Evolutionary conservation across 2,888 invertebrate genomes (phyloP).

Genomic region (Epistrophella euchroma): DNA sequence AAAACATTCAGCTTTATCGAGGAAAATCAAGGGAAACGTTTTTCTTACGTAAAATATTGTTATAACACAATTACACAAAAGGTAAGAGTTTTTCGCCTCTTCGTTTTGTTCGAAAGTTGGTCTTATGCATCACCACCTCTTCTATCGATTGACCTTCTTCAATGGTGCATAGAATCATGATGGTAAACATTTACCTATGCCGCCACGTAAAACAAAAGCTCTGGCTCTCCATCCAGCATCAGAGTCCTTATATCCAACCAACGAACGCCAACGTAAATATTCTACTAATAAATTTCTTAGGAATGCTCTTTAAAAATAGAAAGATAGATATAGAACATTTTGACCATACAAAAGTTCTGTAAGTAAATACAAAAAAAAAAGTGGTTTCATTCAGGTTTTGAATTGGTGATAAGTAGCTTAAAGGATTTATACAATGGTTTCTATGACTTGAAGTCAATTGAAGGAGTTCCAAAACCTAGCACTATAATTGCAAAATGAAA

Average conservation of each 20-base stretch:
- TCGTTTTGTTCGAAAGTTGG: constrained; percentile 10
- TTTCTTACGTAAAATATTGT: constrained; percentile 2
- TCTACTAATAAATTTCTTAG: neutral
- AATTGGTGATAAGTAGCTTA: too few relatives aligned
- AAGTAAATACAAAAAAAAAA: neutral
- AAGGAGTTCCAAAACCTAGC: too few relatives aligned
- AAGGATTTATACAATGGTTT: too few relatives aligned
- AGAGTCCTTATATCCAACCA: neutral
- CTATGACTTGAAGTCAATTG: too few relatives aligned
- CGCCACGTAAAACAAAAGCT: neutral
- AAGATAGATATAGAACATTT: neutral
- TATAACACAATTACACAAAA: constrained; percentile 25
- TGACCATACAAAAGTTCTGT: neutral
- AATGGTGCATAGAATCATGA: constrained; percentile 28
- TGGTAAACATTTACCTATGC: constrained; percentile 7
- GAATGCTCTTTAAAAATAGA: neutral
- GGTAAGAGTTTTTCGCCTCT: neutral
- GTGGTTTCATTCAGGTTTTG: too few relatives aligned
- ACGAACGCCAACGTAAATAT: neutral
- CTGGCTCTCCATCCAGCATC: too few relatives aligned
- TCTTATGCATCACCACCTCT: constrained; percentile 35
- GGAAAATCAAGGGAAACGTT: constrained; percentile 16
- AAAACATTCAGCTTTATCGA: constrained; percentile 55
- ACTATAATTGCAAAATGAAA: too few relatives aligned
- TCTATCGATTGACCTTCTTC: constrained; percentile 69